These are phyloP conservation scores for Drosophila falleni DNA, from an alignment of 2,888 invertebrate species.

Conservation along the genomic window DNA sequence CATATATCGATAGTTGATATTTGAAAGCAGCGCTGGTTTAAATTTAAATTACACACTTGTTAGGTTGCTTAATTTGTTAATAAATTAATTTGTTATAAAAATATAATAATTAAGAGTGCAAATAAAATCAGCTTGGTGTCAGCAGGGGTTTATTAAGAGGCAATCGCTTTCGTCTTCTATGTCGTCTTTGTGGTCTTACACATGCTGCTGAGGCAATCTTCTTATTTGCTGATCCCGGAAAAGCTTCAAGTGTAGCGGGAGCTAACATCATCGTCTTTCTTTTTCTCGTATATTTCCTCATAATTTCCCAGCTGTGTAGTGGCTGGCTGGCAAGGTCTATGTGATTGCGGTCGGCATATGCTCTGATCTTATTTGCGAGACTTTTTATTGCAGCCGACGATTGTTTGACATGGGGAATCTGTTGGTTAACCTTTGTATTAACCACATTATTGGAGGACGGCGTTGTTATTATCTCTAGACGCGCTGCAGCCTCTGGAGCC, in stretches of 20 bases:
- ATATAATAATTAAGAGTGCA: neutral
- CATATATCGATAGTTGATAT: neutral
- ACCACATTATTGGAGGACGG: neutral
- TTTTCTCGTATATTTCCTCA: slow-evolving; percentile 7
- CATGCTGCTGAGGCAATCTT: neutral
- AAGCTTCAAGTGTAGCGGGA: neutral
- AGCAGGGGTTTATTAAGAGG: neutral
- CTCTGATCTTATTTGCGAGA: slow-evolving; percentile 1
- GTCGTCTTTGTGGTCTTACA: neutral
- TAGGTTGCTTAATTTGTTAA: neutral
- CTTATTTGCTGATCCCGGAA: neutral
- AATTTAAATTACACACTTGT: neutral
- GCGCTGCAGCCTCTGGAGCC: slow-evolving; percentile 49
- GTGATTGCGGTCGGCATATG: slow-evolving; percentile 8
- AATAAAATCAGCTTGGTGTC: neutral
- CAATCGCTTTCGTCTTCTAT: neutral
- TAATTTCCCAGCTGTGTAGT: slow-evolving; percentile 9
- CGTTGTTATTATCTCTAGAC: slow-evolving; percentile 25
- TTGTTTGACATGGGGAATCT: neutral
- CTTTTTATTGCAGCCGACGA: neutral
- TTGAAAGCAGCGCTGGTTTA: neutral
- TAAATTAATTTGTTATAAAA: slow-evolving; percentile 1
- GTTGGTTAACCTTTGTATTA: neutral
- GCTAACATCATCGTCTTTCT: neutral
- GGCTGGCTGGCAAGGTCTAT: neutral